A percentile compares a stretch with the other conserved stretches of the same genome.
These are phyloP conservation scores for Notodonta dromedarius DNA, from an alignment of 2,888 invertebrate species.

Conservation along the genomic window DNA sequence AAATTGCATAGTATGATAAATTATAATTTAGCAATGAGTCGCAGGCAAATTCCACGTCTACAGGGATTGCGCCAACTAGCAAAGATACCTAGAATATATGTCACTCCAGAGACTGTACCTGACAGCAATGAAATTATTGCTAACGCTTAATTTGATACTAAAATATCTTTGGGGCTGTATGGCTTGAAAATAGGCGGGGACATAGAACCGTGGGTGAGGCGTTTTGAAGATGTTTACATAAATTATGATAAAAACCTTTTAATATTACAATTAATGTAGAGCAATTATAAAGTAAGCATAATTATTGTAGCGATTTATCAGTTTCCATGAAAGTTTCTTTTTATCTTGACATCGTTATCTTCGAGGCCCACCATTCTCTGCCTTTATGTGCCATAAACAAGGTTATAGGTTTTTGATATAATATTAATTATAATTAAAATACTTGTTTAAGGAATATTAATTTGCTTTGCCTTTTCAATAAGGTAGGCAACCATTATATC, in stretches of 20 bases:
- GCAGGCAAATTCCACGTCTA: constrained; percentile 25
- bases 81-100: constrained; percentile 59
- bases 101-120: constrained; percentile 45
- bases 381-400: constrained; percentile 4
- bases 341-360: not conserved
- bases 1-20: constrained; percentile 25
- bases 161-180: constrained; percentile 14
- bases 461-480: too few relatives aligned
- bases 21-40: constrained; percentile 19
- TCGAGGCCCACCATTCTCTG: not conserved
- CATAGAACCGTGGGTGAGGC: not conserved
- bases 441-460: too few relatives aligned
- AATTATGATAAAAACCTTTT: too few relatives aligned
- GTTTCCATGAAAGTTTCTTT: too few relatives aligned
- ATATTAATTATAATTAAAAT: too few relatives aligned
- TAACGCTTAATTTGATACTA: constrained; percentile 42
- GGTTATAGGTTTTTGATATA: not conserved
- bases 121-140: constrained; percentile 52
- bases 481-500: too few relatives aligned
- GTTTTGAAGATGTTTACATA: too few relatives aligned
- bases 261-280: too few relatives aligned
- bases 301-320: too few relatives aligned
- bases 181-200: not conserved
- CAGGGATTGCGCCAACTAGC: constrained; percentile 37
- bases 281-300: too few relatives aligned